Evolutionary conservation across 2,113 vertebrate genomes (phyloP).

Genomic region (Bettongia penicillata): DNA sequence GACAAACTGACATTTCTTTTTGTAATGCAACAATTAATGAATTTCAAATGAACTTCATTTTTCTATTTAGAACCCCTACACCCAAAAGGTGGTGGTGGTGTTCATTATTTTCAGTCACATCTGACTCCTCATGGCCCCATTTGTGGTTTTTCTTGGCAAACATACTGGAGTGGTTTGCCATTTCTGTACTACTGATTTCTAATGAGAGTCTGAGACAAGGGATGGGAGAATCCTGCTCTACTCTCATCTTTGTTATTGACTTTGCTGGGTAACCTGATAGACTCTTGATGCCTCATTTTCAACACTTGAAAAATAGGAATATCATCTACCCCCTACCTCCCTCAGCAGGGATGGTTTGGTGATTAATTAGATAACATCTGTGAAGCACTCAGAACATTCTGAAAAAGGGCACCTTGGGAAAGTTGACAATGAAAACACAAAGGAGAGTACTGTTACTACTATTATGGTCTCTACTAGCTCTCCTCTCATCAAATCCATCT

Average conservation of each 20-base stretch:
- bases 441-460: background rate
- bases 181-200: background rate
- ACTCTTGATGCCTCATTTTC: background rate
- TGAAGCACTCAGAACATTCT: constrained; percentile 6
- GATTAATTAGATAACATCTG: constrained; percentile 66
- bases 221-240: background rate
- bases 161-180: background rate
- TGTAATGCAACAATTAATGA: background rate
- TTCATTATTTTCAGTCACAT: background rate
- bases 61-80: background rate
- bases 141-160: background rate
- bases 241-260: background rate
- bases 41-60: background rate
- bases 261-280: background rate
- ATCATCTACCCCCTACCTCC: constrained; percentile 33
- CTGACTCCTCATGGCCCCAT: background rate
- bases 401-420: constrained; percentile 71
- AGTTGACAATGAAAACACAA: background rate
- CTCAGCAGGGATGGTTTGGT: background rate
- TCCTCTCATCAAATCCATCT: background rate
- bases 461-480: background rate
- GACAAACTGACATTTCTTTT: background rate
- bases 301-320: constrained; percentile 58
- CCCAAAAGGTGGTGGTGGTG: background rate
- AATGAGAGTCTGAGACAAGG: background rate